Base-by-base conservation (phyloP, 2,888 invertebrate species). In the Drosophila mimetica region DNA sequence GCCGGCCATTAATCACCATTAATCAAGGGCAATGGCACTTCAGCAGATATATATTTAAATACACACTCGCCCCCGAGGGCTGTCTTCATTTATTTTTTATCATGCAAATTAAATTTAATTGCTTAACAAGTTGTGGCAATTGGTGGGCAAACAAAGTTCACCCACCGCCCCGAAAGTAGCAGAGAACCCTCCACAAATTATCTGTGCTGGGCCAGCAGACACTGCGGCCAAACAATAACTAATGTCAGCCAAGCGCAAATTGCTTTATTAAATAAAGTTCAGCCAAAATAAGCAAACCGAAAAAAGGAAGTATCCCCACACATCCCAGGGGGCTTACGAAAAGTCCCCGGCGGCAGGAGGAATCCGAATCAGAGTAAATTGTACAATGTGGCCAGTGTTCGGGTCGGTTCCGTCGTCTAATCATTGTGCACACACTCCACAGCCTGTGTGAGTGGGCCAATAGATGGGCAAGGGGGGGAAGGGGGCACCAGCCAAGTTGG, bases 251-350 rank as follows among this genome's bases (percentile, higher is more conserved):
- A 88, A 87, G 85, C 87, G 85, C 85, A 86, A 86, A 86, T 88
- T 88, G 89, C 86, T 86, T 86, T 86, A 86, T 86, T 86, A 88
- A 86, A 86, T 86, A 86, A 86, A 85, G 75, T 78, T 81, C 76
- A 83, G 74, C 78, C 84, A 76, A 83, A 83, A 86, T 72, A 80
- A 69, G 75, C 77, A 76, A 59, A 71, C 79, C 77, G 54, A 86
- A 70, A 70, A 77, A 72, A 76, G 73, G 66, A 79, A 64, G 44
- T 74, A 74, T 48, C 42, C 48, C 53, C 37, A 57, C 60, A 71
- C 57, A 34, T 52, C 61, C 44, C 20, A 32, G 16, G 44, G 53
- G 14, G 4, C 16, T 64, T 4, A 1, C 25, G 25, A 14, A 8
- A 14, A 63, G 41, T 72, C 74, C 71, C 78, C 55, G 55, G 59